Conservation (phyloP, 2,797 vertebrate species). For the Pseudochirops cupreus region DNA sequence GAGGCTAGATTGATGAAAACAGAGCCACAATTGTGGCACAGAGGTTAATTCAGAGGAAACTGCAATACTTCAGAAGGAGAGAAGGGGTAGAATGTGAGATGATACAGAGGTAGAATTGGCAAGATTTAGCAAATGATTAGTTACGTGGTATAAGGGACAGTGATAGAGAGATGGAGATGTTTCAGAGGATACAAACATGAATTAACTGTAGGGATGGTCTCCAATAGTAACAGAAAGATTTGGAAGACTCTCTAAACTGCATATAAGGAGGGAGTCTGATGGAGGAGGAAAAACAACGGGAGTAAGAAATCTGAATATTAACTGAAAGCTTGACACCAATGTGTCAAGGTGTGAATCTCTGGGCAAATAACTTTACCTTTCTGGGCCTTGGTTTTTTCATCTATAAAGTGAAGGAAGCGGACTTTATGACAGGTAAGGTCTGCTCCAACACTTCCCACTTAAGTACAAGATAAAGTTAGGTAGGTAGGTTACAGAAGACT, state of each 20-base stretch:
- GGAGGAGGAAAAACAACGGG: background rate
- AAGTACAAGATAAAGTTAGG: background rate
- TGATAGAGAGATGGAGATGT: background rate
- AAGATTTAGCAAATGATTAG: background rate
- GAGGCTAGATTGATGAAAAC: background rate
- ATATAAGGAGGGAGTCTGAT: background rate
- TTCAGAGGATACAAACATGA: background rate
- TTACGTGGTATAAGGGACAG: background rate
- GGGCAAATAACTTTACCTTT: background rate
- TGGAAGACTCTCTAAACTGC: background rate
- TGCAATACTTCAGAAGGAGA: background rate
- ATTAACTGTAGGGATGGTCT: background rate
- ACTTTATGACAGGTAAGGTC: background rate
- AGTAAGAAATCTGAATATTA: background rate
- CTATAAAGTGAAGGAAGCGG: background rate
- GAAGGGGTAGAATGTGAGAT: background rate
- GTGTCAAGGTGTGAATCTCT: background rate
- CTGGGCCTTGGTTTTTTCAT: background rate
- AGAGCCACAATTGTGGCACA: background rate
- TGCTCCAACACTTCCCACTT: background rate
- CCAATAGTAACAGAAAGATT: background rate
- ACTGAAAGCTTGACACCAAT: background rate
- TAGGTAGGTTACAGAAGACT: background rate
- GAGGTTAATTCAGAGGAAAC: background rate
- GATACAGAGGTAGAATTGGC: background rate